These are phyloP conservation scores for Pachypsylla venusta DNA, from an alignment of 1,140 invertebrate species.

Conservation along the genomic window DNA sequence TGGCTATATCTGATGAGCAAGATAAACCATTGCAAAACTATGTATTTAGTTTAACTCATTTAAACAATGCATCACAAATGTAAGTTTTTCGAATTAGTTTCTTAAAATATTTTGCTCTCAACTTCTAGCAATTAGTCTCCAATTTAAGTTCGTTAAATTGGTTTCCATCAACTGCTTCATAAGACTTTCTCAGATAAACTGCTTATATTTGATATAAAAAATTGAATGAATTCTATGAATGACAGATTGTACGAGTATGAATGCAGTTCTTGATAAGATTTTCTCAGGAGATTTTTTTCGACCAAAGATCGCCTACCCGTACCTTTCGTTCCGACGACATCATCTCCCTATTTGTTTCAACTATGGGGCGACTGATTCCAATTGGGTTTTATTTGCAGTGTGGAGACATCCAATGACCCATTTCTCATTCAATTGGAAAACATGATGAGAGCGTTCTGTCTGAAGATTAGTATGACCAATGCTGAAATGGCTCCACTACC, in stretches of 20 bases:
- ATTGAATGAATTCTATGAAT: no score
- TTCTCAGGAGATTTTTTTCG: no score
- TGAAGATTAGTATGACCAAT: background rate
- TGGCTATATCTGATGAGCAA: background rate
- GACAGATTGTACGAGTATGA: no score
- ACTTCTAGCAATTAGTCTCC: background rate
- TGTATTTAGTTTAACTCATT: background rate
- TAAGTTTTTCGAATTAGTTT: background rate
- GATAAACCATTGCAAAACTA: background rate
- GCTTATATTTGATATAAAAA: no score
- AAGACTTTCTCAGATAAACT: no score
- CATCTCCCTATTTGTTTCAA: no score
- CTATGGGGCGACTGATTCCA: background rate
- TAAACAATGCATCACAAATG: background rate
- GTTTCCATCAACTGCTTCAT: background rate
- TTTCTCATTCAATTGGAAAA: background rate
- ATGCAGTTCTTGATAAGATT: background rate
- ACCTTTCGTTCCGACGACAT: no score
- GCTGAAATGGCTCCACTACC: slow-evolving; percentile 1
- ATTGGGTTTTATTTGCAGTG: background rate
- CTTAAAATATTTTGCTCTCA: background rate
- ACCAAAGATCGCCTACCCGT: no score
- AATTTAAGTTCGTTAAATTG: background rate
- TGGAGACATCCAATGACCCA: background rate
- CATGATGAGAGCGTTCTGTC: background rate